A percentile compares a stretch with the other conserved stretches of the same genome.
Conservation (phyloP, 30 jellyfish, hydroid and myxozoan genomes). For the Aurelia coerulea region DNA sequence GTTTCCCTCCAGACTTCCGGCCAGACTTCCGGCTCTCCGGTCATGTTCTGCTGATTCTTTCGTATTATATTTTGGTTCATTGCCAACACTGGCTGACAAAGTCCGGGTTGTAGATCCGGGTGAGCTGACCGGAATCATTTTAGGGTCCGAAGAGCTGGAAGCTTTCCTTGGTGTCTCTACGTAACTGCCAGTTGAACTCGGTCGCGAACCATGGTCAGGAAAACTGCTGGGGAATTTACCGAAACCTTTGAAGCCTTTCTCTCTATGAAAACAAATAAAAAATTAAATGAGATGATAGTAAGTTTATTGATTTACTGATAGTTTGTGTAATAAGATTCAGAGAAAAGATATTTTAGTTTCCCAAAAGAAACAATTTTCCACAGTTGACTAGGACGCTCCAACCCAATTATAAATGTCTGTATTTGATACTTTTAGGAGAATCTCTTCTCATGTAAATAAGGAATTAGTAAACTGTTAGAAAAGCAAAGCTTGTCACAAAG, state of each 20-base stretch:
- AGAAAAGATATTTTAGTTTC: too few species aligned
- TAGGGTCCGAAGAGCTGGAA: constrained; percentile 29
- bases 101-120: constrained; percentile 12
- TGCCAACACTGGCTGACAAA: neutral
- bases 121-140: constrained; percentile 15
- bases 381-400: too few species aligned
- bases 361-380: too few species aligned
- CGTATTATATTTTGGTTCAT: neutral
- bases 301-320: too few species aligned
- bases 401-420: too few species aligned
- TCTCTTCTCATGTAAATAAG: too few species aligned
- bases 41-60: neutral
- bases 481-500: too few species aligned
- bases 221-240: constrained; percentile 33
- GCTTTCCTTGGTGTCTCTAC: constrained; percentile 26
- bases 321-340: too few species aligned
- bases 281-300: neutral
- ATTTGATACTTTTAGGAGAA: too few species aligned
- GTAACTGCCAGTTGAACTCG: constrained; percentile 21
- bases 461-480: too few species aligned
- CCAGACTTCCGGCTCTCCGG: neutral
- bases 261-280: constrained; percentile 32
- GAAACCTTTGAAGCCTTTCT: constrained; percentile 87
- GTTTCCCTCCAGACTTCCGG: neutral
- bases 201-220: neutral